Evolutionary conservation across 2,797 vertebrate genomes (phyloP), one percentile per base, ranked within the genome.

Genomic region (Clarias pachynema): DNA sequence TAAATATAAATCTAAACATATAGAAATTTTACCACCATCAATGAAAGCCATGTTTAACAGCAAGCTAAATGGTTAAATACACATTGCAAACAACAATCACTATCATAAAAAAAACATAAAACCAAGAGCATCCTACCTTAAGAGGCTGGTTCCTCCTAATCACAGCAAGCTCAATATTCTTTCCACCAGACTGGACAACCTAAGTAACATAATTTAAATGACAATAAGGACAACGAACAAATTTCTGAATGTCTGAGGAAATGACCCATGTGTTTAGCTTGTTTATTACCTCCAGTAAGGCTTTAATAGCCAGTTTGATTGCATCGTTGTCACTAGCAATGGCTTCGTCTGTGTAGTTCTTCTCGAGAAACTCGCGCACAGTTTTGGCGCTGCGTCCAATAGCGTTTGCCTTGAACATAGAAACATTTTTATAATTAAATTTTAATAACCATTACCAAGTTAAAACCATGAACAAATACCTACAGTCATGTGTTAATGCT

Each of bases 211-310:
- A 65, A 5, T 86, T 79, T 53, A 87, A 68, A 62, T 15, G 8
- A 24, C 16, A 44, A 53, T 57, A 86, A 65, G 62, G 7, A 85
- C 79, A 70, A 44, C 29, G 56, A 59, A 34, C 57, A 26, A 40
- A 84, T 80, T 15, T 63, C 40, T 79, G 57, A 37, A 40, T 4
- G 22, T 73, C 37, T 63, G n/a, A 8, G 7, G 15, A 1, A 1
- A 26, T 16, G 12, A n/a, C 12, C 7, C 49, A 22, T 44, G 12
- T 26, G 63, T 53, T 14, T 26, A 62, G 15, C 8, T 44, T 79
- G 85, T 92, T 95, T 93, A 97, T 95, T 93, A 97, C 96, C 96
- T 96, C 96, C 75, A 96, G 93, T 91, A 97, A 93, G 86, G 95
- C 95, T 93, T 94, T 96, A 90, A 96, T 95, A 73, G 95, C 93